Percentiles rank a stretch among this genome's conserved stretches.
These are phyloP conservation scores for Nannobrachium achirus DNA, from an alignment of 2,113 vertebrate species.

Conservation along the genomic window DNA sequence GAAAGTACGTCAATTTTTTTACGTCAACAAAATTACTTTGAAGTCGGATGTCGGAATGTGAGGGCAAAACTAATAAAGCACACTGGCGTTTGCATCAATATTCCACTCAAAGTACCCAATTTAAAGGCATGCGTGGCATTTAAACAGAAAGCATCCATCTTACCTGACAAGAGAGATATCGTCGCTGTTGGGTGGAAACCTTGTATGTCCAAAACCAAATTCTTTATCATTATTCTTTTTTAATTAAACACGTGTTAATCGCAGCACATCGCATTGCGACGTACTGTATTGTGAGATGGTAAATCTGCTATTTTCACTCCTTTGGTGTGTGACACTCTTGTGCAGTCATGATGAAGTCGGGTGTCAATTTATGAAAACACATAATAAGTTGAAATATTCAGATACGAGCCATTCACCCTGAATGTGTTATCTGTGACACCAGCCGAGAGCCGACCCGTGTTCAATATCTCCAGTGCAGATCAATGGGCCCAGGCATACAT, in stretches of 20 bases:
- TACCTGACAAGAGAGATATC: background rate
- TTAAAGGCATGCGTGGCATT: background rate
- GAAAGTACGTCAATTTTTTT: too few species aligned
- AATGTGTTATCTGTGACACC: conserved; percentile 1
- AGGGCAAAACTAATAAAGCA: background rate
- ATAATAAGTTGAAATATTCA: too few species aligned
- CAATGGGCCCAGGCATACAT: background rate
- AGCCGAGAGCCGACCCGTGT: background rate
- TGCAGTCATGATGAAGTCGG: too few species aligned
- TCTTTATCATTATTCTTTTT: too few species aligned
- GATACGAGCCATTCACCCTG: background rate
- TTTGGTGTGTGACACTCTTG: background rate
- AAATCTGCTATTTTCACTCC: too few species aligned
- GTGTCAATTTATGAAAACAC: too few species aligned
- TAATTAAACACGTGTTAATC: too few species aligned
- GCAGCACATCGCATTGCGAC: background rate
- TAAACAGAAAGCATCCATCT: too few species aligned
- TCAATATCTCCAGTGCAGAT: background rate
- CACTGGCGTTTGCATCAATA: background rate
- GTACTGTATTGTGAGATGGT: background rate
- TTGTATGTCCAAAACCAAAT: background rate
- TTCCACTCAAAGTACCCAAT: background rate
- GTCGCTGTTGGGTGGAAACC: background rate
- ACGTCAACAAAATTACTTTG: too few species aligned
- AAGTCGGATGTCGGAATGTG: too few species aligned